phyloP scores from a whole-genome alignment of 2,113 vertebrate species.

The Oceanites oceanicus region DNA sequence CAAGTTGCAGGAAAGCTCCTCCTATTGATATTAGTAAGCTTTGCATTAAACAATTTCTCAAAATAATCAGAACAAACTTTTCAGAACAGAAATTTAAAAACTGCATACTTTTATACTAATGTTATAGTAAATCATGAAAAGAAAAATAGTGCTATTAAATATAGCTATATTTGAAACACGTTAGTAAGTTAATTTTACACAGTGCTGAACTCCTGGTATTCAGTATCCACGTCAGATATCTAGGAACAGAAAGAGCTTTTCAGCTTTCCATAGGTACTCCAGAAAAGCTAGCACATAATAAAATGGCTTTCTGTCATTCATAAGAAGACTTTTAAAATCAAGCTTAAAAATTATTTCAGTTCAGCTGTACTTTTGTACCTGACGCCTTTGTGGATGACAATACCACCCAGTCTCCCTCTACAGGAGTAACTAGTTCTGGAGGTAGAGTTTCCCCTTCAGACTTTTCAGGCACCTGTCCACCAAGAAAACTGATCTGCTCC shows the following conservation, averaged over 20 bases:
- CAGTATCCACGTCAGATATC: not conserved
- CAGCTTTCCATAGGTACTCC: not conserved
- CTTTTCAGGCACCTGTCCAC: conserved; percentile 71
- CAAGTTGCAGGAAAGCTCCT: not conserved
- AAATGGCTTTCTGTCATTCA: not conserved
- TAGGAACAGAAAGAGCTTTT: not conserved
- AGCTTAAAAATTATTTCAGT: not conserved
- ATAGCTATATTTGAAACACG: not conserved
- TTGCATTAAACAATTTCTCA: not conserved
- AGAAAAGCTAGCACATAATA: not conserved
- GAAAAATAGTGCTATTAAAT: not conserved
- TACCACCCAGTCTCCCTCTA: conserved; percentile 89
- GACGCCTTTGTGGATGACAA: conserved; percentile 89
- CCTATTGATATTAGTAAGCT: not conserved
- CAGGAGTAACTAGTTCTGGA: conserved; percentile 80
- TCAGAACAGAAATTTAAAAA: not conserved
- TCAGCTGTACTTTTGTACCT: conserved; percentile 72
- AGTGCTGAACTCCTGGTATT: not conserved
- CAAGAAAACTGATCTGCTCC: conserved; percentile 86
- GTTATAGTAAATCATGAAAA: not conserved
- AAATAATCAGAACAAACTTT: not conserved
- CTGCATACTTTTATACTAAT: not conserved
- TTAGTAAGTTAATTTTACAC: not conserved
- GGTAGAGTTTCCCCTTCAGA: conserved; percentile 74
- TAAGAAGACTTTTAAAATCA: not conserved